A percentile compares a stretch with the other conserved stretches of the same genome.
Evolutionary conservation across 2,888 invertebrate genomes (phyloP).

Genomic region (Agrotis clavis): DNA sequence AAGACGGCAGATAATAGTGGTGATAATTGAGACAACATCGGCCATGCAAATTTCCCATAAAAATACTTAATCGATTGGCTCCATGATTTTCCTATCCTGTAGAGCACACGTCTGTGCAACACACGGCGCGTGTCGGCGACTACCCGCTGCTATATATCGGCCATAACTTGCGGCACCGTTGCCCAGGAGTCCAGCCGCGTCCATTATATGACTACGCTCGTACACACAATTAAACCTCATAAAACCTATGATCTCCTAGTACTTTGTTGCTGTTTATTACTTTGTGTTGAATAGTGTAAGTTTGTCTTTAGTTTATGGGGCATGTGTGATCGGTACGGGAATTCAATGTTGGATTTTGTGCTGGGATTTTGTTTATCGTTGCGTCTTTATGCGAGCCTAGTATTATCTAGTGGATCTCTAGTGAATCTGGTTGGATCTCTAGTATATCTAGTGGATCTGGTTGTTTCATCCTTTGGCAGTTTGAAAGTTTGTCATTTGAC

Average conservation of each 20-base stretch:
- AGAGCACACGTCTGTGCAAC: constrained; percentile 69
- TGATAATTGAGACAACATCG: too few relatives aligned
- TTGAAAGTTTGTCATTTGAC: too few relatives aligned
- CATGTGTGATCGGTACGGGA: constrained; percentile 43
- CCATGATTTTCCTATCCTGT: constrained; percentile 54
- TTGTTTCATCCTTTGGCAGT: too few relatives aligned
- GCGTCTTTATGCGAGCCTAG: neutral
- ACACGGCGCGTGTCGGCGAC: constrained; percentile 73
- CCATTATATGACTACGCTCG: constrained; percentile 75
- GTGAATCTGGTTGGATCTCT: too few relatives aligned
- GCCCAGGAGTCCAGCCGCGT: constrained; percentile 78
- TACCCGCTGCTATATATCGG: constrained; percentile 74
- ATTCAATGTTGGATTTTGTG: constrained; percentile 36
- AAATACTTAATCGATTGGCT: neutral
- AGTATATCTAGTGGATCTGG: too few relatives aligned
- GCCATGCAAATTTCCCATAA: too few relatives aligned
- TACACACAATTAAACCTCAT: constrained; percentile 80
- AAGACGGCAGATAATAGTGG: too few relatives aligned
- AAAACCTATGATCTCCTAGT: constrained; percentile 77
- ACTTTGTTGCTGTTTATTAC: constrained; percentile 68
- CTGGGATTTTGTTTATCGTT: neutral
- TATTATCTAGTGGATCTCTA: neutral
- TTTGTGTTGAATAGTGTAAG: constrained; percentile 46
- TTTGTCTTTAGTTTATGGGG: constrained; percentile 46
- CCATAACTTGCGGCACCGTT: constrained; percentile 75